Evolutionary conservation across 2,797 vertebrate genomes (phyloP).

Genomic region (Sebastolobus alascanus): DNA sequence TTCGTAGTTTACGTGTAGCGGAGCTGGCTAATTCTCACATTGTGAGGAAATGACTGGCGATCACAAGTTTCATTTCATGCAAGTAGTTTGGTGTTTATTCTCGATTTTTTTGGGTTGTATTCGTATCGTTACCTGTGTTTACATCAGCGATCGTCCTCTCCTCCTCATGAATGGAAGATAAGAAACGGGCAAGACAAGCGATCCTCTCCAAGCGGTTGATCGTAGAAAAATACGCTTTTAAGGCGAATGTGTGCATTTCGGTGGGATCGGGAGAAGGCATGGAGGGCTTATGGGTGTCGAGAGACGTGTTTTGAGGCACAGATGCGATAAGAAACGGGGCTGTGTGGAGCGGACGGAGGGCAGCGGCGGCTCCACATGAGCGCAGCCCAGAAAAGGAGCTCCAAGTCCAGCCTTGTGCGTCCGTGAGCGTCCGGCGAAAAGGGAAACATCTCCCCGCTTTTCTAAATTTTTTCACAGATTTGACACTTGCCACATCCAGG

Average conservation of each 20-base stretch:
- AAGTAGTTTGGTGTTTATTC: constrained; percentile 81
- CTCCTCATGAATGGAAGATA: constrained; percentile 85
- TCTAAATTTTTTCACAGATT: constrained; percentile 68
- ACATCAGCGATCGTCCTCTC: constrained; percentile 88
- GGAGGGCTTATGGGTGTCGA: constrained; percentile 72
- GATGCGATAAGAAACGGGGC: constrained; percentile 63
- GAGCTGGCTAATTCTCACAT: constrained; percentile 71
- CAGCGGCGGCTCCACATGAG: constrained; percentile 83
- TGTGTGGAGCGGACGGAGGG: constrained; percentile 72
- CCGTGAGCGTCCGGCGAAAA: constrained; percentile 81
- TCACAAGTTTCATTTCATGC: constrained; percentile 82
- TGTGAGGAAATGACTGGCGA: constrained; percentile 70
- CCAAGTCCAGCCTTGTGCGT: constrained; percentile 85
- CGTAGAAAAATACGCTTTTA: constrained; percentile 81
- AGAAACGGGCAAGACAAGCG: constrained; percentile 83
- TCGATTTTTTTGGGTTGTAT: constrained; percentile 46
- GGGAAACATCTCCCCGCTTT: constrained; percentile 56
- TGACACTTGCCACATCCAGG: constrained; percentile 72
- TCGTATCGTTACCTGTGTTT: constrained; percentile 88
- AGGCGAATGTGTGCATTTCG: constrained; percentile 76
- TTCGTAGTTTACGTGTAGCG: constrained; percentile 67
- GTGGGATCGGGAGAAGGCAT: constrained; percentile 53
- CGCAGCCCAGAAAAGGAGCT: constrained; percentile 85
- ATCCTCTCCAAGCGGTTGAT: constrained; percentile 81
- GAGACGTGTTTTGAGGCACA: constrained; percentile 76